Evolutionary conservation across 2,113 vertebrate species (phyloP).

Genomic region (Trachemys scripta): DNA sequence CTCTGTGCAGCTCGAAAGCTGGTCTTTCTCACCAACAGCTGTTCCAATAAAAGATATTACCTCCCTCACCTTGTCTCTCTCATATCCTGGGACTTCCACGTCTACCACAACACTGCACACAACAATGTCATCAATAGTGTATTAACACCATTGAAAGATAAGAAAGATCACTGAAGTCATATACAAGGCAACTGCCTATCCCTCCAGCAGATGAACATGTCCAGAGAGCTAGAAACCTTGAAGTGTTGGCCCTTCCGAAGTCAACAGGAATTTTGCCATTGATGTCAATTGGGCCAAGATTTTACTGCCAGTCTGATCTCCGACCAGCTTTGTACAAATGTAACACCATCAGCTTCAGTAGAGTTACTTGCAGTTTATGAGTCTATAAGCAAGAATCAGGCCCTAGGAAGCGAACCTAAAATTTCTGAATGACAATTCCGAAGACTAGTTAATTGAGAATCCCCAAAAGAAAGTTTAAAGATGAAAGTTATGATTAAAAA

Average conservation of each 20-base stretch:
- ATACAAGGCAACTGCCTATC: background rate
- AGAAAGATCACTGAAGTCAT: background rate
- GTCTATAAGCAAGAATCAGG: background rate
- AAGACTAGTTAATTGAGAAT: background rate
- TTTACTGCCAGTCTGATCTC: background rate
- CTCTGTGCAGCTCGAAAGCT: background rate
- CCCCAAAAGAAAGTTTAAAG: background rate
- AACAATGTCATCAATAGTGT: background rate
- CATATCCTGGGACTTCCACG: background rate
- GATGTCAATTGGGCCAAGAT: background rate
- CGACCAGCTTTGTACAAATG: background rate
- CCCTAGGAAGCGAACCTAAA: background rate
- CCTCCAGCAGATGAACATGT: background rate
- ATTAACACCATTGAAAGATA: background rate
- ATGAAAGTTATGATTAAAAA: conserved; percentile 19
- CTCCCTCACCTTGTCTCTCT: background rate
- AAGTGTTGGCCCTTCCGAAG: background rate
- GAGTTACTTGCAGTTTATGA: background rate
- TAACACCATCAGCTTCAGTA: background rate
- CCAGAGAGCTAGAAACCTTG: background rate
- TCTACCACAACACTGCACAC: background rate
- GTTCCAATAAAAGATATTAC: background rate
- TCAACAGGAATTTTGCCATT: background rate
- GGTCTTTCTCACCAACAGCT: background rate
- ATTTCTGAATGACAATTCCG: background rate